Percentiles rank a stretch among this genome's conserved stretches.
Evolutionary conservation across 2,888 invertebrate species (phyloP).

Genomic region (Malthinus seriepunctatus): DNA sequence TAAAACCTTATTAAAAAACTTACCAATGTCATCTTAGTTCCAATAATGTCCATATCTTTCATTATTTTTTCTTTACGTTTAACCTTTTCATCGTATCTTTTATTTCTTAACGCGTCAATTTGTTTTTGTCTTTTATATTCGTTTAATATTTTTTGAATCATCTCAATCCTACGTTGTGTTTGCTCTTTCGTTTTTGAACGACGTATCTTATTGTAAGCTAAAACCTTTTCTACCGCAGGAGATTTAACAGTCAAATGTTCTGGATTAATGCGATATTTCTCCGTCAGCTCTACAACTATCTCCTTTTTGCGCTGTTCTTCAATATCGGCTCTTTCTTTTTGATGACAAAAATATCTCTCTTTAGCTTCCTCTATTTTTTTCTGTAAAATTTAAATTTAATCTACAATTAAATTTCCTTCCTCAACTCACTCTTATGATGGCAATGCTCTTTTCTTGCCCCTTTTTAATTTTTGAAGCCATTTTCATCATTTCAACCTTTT

Average conservation of each 20-base stretch:
- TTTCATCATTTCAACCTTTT: constrained; percentile 4
- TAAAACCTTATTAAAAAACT: neutral
- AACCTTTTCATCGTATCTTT: constrained; percentile 27
- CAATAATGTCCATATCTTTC: constrained; percentile 13
- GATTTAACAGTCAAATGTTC: neutral
- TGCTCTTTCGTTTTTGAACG: constrained; percentile 8
- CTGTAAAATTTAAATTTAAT: constrained; percentile 8
- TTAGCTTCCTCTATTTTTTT: constrained; percentile 23
- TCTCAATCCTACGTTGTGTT: constrained; percentile 15
- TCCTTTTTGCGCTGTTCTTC: constrained; percentile 14
- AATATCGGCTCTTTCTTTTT: constrained; percentile 13
- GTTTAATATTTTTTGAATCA: constrained; percentile 26
- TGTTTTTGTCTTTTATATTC: constrained; percentile 24
- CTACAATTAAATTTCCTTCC: neutral
- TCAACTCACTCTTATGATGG: constrained; percentile 20
- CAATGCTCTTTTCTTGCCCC: constrained; percentile 20
- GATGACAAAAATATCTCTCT: constrained; percentile 16
- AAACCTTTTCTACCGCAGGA: constrained; percentile 18
- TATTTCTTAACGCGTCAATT: constrained; percentile 22
- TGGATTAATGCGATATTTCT: constrained; percentile 1
- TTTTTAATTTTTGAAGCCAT: constrained; percentile 2
- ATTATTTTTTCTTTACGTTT: constrained; percentile 15
- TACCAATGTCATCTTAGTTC: constrained; percentile 19
- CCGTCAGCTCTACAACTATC: constrained; percentile 10
- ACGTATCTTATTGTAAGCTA: constrained; percentile 23